Evolutionary conservation across 2,888 invertebrate species (phyloP), one percentile per base, ranked within the genome.

Genomic region (Drosophila falleni): DNA sequence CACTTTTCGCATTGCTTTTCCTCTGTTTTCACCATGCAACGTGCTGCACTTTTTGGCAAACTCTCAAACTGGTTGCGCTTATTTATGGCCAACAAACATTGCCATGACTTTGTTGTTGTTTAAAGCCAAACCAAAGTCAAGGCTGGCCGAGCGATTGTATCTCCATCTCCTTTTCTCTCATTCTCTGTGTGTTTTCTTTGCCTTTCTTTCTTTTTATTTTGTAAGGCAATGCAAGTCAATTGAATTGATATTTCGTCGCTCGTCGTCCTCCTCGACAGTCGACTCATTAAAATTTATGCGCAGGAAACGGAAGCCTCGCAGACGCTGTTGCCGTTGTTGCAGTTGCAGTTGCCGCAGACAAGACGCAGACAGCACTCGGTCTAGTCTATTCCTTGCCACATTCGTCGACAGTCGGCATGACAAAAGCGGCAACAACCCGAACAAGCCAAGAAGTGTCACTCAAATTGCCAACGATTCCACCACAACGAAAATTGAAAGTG

Each of bases 281-380:
- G 61, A 50, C 67, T 83, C 75, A 86, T 89, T 86, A 81, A 87
- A 89, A 86, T 86, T 89, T 84, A 81, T 87, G 88, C 86, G 72
- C 89, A 87, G 87, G 87, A 87, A 87, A 89, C 87, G 87, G 87
- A 87, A 87, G 72, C 74, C 72, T 41, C 56, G 70, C 87, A 87
- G 87, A 87, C 87, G 71, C 35, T 37, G 37, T 67, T 68, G 70
- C 58, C 29, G 63, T 58, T 35, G 63, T 58, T 35, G 64, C 63
- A 53, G 55, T 46, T 26, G 44, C 46, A 10, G 56, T n/a, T 31
- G 62, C 55, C 58, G 70, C 78, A 76, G 75, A 76, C 75, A 78
- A 78, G 60, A 53, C 49, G 59, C 69, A 68, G 68, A 69, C 69
- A 70, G 68, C 53, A 23, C n/a, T 51, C 42, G 44, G 42, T 70